Base-by-base conservation (phyloP, 2,888 invertebrate species). In the Tuberolachnus salignus region DNA sequence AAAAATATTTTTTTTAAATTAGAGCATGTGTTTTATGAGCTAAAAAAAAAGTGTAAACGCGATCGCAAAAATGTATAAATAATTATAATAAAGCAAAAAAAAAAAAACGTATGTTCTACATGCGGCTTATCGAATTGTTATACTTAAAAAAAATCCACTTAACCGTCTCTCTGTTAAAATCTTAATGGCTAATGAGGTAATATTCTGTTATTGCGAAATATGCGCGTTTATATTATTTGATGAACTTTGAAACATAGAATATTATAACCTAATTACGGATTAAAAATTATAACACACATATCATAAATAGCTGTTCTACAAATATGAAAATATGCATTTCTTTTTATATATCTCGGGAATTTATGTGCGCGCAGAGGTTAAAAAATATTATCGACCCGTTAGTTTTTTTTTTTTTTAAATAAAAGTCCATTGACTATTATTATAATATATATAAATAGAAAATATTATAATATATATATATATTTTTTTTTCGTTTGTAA, bases 41-140 rank as follows among this genome's bases (percentile, higher is more conserved):
- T 57, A 19, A 78, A 69, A 74, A 70, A 75, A 78, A 67, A 67
- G 51, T 78, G 78, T 59, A 59, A 78, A 69, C 42, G 75, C 67
- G 26, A 61, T 78, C 49, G 51, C 51, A 78, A 78, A 61, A 73
- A 64, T n/a, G 55, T 61, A 78, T 34, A 16, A 67, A 75, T 49
- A 69, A 69, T 59, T n/a, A n/a, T n/a, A n/a, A 34, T 4, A 34
- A 34, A 34, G 6, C 3, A 34, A 34, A 34, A 34, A 4, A 4
- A 4, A 34, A 59, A 69, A 75, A 78, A 49, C 21, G 59, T 51
- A 67, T 26, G 69, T 69, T 19, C 59, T 69, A 57, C 59, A 61
- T 34, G 49, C 61, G 57, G 69, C 69, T 69, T 78, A 69, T 78
- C 59, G 69, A 78, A 78, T 42, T 57, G 19, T 61, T 78, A 23